Evolutionary conservation across 2,797 vertebrate species (phyloP), one percentile per base, ranked within the genome.

Genomic region (Periparus ater): DNA sequence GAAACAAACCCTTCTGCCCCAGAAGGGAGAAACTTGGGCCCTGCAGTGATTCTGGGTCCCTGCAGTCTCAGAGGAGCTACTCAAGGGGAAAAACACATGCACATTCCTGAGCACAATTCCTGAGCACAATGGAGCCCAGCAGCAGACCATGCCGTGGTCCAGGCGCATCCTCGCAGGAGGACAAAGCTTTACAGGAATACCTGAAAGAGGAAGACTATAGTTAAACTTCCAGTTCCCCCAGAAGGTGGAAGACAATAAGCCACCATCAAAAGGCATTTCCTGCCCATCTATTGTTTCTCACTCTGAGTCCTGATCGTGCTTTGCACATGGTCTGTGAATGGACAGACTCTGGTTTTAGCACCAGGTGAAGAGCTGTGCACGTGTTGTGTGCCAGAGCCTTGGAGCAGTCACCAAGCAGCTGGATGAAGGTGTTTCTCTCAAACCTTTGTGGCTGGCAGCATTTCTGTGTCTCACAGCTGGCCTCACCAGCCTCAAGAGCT

Each of bases 141-240:
- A 0, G 72, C 92, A 70, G 36, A 30, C 0, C 11, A 81, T 76
- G 75, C 95, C 50, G 73, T 63, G 85, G 96, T 96, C 94, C 95
- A 82, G 67, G 88, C 14, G 48, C 93, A 94, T 96, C 94, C 85
- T 94, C 23, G 0, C 6, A 94, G 1, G 7, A 95, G 79, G 63
- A 88, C 0, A 0, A 72, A 79, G 67, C 45, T 25, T 9, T 76
- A 81, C 76, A 63, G 22, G 60, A 97, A 95, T 89, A 97, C 93
- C 96, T 96, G 96, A 82, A 75, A 90, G 74, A 85, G 93, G 89
- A 97, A 97, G 67, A 94, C 80, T 93, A 23, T 74, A 94, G 83
- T 82, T 95, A 95, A 97, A 95, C 93, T 95, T 95, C 94, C 94
- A 91, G 91, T 96, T 96, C 77, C 88, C 92, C 73, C 32, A 88